These are phyloP conservation scores for Thaumatotibia leucotreta DNA, from an alignment of 1,140 invertebrate species.

Conservation along the genomic window DNA sequence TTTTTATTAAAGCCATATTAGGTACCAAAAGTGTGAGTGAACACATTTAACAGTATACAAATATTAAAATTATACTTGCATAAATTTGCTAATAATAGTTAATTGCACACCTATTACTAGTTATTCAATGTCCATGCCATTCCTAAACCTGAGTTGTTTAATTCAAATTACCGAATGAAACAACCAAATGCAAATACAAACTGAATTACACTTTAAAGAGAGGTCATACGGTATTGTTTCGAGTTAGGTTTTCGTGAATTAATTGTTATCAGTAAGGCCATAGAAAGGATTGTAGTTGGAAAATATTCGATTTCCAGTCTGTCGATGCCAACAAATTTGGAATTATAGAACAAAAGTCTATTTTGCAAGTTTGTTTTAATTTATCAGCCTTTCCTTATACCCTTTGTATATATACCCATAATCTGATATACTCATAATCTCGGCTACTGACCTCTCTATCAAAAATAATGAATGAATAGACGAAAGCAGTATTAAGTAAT, in stretches of 20 bases:
- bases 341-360: no score
- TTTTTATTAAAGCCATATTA: no score
- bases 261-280: not conserved
- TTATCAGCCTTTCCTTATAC: no score
- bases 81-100: not conserved
- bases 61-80: not conserved
- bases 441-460: no score
- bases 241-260: not conserved
- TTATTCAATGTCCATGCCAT: not conserved
- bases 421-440: no score
- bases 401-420: no score
- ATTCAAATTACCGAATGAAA: not conserved
- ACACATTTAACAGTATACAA: not conserved
- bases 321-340: not conserved
- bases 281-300: not conserved
- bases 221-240: not conserved
- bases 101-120: slow-evolving; percentile 5
- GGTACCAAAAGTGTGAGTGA: no score
- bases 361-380: no score
- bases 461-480: no score
- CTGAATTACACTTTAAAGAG: not conserved
- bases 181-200: not conserved
- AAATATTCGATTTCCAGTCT: not conserved
- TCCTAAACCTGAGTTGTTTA: not conserved
- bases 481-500: no score